phyloP scores from a whole-genome alignment of 2,888 invertebrate genomes.

The Trichopoda pennipes region DNA sequence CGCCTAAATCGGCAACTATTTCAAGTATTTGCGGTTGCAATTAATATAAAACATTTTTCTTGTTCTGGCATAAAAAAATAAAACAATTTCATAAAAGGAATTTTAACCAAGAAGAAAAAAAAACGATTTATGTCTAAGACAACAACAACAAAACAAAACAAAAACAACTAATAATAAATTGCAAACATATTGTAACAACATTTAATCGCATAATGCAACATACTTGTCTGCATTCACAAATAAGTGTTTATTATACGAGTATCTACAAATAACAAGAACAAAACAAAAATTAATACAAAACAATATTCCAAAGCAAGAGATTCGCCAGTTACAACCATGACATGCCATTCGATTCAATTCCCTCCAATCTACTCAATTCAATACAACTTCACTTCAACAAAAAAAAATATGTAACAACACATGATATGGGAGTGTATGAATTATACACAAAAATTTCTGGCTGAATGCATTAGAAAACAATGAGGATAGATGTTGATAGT shows the following conservation, averaged over 20 bases:
- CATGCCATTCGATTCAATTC: constrained; percentile 7
- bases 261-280: constrained; percentile 21
- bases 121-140: constrained; percentile 70
- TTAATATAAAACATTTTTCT: constrained; percentile 50
- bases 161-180: constrained; percentile 57
- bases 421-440: constrained; percentile 66
- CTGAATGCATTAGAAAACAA: constrained; percentile 76
- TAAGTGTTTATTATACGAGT: constrained; percentile 59
- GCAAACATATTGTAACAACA: constrained; percentile 69
- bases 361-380: constrained; percentile 36
- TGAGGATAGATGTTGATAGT: constrained; percentile 61
- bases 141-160: constrained; percentile 22
- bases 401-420: constrained; percentile 63
- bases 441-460: constrained; percentile 70
- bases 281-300: constrained; percentile 35
- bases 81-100: constrained; percentile 10
- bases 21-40: constrained; percentile 56
- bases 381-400: constrained; percentile 51
- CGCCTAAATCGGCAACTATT: constrained; percentile 30
- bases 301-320: constrained; percentile 15
- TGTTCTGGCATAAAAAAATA: constrained; percentile 62
- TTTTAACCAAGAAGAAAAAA: constrained; percentile 1
- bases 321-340: constrained; percentile 29
- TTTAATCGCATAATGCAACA: constrained; percentile 60
- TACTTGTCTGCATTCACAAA: constrained; percentile 30